These are phyloP conservation scores for Zapus hudsonius DNA, from an alignment of 2,113 vertebrate species.

Conservation along the genomic window DNA sequence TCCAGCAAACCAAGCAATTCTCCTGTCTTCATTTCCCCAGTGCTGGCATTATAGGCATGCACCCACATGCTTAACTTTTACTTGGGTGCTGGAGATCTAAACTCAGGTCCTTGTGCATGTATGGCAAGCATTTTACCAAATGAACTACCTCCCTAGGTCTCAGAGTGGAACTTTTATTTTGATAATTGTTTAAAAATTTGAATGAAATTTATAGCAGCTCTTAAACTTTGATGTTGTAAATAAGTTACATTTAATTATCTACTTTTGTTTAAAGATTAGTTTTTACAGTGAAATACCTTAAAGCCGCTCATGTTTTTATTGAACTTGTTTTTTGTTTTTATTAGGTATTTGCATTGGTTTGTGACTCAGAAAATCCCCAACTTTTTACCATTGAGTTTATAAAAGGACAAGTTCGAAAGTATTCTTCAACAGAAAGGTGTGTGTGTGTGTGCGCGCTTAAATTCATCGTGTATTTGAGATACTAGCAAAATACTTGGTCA, in stretches of 20 bases:
- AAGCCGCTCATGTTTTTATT: slow-evolving; percentile 4
- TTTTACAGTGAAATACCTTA: slow-evolving; percentile 35
- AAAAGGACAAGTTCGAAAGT: slow-evolving; percentile 96
- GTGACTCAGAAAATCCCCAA: slow-evolving; percentile 96
- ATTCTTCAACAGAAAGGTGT: slow-evolving; percentile 95
- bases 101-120: too few species aligned
- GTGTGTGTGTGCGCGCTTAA: not conserved
- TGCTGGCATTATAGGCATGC: too few species aligned
- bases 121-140: too few species aligned
- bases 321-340: slow-evolving; percentile 51
- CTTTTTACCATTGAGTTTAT: slow-evolving; percentile 98
- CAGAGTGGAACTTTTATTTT: slow-evolving; percentile 24
- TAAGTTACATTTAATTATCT: not conserved
- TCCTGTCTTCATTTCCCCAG: too few species aligned
- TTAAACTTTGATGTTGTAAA: slow-evolving; percentile 53
- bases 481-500: not conserved
- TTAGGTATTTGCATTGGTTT: slow-evolving; percentile 97
- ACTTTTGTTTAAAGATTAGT: slow-evolving; percentile 25
- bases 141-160: too few species aligned
- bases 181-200: slow-evolving; percentile 17
- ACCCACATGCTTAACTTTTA: too few species aligned
- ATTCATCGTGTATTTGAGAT: not conserved
- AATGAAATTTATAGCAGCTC: not conserved
- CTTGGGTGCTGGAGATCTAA: too few species aligned
- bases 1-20: too few species aligned